Base-by-base conservation (phyloP, 1,140 invertebrate genomes). In the Dendroctonus ponderosae region DNA sequence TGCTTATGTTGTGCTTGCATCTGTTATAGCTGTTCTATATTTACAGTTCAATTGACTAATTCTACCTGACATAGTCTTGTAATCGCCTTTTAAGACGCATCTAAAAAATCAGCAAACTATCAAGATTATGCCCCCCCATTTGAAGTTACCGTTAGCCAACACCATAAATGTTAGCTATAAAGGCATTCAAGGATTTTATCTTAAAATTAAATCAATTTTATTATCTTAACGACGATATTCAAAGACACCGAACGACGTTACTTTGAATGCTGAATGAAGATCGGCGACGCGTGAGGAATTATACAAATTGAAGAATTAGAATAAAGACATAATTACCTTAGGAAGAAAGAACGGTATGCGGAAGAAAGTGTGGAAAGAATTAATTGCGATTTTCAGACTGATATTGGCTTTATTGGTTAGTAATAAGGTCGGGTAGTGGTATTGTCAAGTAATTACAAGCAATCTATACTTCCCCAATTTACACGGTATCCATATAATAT, bases 141-240 rank as follows among this genome's bases (percentile, higher is more conserved):
- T 26, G 50, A 52, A 6, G 50, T 12, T 52, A 52, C 50, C 50
- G 50, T 52, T 52, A 52, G 15, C n/a, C 50, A 52, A 26, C 50
- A 15, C 50, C 50, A 52, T 52, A 52, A 52, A 52, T 26, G 50
- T 26, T 26, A 48, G 11, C 11, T 52, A 52, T 48, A 52, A 52
- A 52, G 50, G 50, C 50, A 52, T 15, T 52, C 12, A 26, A 14
- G n/a, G 50, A 52, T 52, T 52, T 52, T 52, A 52, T 52, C 50
- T 52, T 26, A 37, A 52, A 52, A 52, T 52, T 52, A 52, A 52
- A 52, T 52, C 50, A 52, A 52, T 52, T 52, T 52, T 52, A 52
- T 52, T 52, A 52, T 52, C 50, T 52, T 52, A 52, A 37, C 50
- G 50, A 52, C 50, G 50, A 52, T 52, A 15, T 52, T 52, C 50